Percentiles rank a stretch among this genome's conserved stretches.
These are phyloP conservation scores for Spatulosminthurus flaviceps DNA, from an alignment of 2,888 invertebrate genomes.

Conservation along the genomic window DNA sequence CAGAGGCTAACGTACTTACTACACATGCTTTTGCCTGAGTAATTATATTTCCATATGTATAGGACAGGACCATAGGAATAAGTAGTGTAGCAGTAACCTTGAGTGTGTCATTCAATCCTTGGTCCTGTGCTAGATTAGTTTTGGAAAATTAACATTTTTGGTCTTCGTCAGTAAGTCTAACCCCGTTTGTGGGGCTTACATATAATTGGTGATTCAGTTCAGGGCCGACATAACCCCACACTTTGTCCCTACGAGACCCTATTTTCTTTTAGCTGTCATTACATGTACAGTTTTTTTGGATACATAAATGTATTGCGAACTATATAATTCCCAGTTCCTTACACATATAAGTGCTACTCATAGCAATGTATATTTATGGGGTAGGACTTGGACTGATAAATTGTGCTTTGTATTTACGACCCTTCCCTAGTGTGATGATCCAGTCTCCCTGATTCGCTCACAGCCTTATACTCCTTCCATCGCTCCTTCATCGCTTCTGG, in stretches of 20 bases:
- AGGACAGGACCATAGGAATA: too few relatives aligned
- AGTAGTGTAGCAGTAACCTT: neutral
- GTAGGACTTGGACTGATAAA: neutral
- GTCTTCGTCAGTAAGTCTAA: neutral
- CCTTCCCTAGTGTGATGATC: slow-evolving; percentile 18
- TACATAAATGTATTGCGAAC: too few relatives aligned
- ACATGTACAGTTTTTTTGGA: too few relatives aligned
- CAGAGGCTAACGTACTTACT: neutral
- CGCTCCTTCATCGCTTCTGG: neutral
- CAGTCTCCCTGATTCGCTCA: slow-evolving; percentile 1
- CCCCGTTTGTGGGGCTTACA: neutral
- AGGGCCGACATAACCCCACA: neutral
- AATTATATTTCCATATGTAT: neutral
- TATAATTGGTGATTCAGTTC: neutral
- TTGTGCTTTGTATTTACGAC: slow-evolving; percentile 25
- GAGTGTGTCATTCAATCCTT: slow-evolving; percentile 8
- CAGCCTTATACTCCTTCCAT: neutral
- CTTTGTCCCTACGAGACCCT: neutral
- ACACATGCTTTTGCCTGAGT: too few relatives aligned
- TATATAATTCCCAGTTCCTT: too few relatives aligned
- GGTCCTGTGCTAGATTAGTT: slow-evolving; percentile 3
- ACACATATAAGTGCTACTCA: too few relatives aligned
- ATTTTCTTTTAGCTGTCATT: neutral
- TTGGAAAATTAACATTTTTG: slow-evolving; percentile 11
- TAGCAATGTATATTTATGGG: neutral